Conservation (phyloP, 2,888 invertebrate genomes). For the Phania funesta region DNA sequence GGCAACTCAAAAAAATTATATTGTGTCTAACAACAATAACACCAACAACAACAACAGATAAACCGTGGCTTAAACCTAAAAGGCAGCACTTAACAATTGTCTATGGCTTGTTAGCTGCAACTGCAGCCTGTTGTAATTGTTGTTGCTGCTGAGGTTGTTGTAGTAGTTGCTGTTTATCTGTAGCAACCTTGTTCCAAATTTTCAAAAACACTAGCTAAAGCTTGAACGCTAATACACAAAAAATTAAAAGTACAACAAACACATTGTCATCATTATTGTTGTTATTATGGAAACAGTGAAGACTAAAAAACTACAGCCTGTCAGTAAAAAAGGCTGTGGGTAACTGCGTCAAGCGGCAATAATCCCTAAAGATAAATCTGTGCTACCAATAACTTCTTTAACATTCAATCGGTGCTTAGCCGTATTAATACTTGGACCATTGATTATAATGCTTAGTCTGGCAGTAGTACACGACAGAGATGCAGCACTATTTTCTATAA, state of each 20-base stretch:
- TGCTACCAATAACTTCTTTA: too few relatives aligned
- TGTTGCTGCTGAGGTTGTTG: slow-evolving; percentile 23
- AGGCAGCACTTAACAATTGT: slow-evolving; percentile 52
- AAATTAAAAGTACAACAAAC: slow-evolving; percentile 29
- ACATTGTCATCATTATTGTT: slow-evolving; percentile 58
- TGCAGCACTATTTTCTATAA: too few relatives aligned
- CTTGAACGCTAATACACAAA: slow-evolving; percentile 47
- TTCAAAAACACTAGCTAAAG: slow-evolving; percentile 62
- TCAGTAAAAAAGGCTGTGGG: too few relatives aligned
- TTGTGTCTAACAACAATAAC: slow-evolving; percentile 39
- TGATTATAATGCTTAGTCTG: too few relatives aligned
- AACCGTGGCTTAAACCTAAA: not conserved
- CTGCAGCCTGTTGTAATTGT: slow-evolving; percentile 25
- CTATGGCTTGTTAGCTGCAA: slow-evolving; percentile 53
- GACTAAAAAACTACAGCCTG: not conserved
- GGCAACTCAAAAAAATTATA: slow-evolving; percentile 19
- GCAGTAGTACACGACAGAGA: too few relatives aligned
- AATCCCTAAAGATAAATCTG: too few relatives aligned
- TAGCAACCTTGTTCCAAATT: slow-evolving; percentile 66
- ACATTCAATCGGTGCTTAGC: too few relatives aligned
- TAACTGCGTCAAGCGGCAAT: too few relatives aligned
- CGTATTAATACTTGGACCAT: too few relatives aligned
- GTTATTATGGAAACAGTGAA: slow-evolving; percentile 28
- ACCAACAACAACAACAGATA: slow-evolving; percentile 5
- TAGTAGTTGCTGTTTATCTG: slow-evolving; percentile 56